phyloP scores from a whole-genome alignment of 2,888 invertebrate species.

The Heliconius cydno region DNA sequence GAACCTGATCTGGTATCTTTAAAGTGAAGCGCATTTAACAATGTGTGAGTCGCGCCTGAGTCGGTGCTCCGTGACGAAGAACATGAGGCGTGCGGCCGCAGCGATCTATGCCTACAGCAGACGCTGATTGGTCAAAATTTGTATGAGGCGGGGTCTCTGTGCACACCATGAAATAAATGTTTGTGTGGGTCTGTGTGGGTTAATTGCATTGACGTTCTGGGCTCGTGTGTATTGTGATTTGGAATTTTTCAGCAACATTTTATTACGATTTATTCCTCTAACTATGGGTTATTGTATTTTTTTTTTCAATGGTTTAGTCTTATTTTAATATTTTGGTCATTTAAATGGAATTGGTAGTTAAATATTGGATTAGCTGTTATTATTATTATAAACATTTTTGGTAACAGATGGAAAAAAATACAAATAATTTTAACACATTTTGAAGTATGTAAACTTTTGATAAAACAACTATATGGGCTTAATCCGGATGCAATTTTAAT shows the following conservation, averaged over 20 bases:
- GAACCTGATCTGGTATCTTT: slow-evolving; percentile 76
- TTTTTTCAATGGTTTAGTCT: slow-evolving; percentile 30
- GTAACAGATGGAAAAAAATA: no score
- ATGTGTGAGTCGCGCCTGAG: slow-evolving; percentile 84
- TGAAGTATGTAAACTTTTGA: no score
- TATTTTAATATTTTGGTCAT: slow-evolving; percentile 32
- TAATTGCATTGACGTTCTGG: slow-evolving; percentile 79
- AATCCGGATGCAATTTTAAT: no score
- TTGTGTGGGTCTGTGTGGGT: slow-evolving; percentile 77
- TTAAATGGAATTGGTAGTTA: slow-evolving; percentile 19
- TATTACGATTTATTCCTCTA: slow-evolving; percentile 52
- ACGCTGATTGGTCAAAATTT: slow-evolving; percentile 75
- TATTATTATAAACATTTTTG: not conserved
- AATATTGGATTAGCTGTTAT: not conserved
- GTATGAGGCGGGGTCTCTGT: slow-evolving; percentile 75
- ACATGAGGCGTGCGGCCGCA: slow-evolving; percentile 80
- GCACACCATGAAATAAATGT: slow-evolving; percentile 72
- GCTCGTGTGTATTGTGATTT: slow-evolving; percentile 72
- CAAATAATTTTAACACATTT: no score
- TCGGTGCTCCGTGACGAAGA: slow-evolving; percentile 81
- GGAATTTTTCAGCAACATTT: slow-evolving; percentile 65
- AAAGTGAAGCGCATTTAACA: slow-evolving; percentile 78
- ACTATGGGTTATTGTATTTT: slow-evolving; percentile 36
- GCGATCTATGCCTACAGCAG: slow-evolving; percentile 77
- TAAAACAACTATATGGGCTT: no score